A percentile compares a stretch with the other conserved stretches of the same genome.
Conservation (phyloP, 2,113 vertebrate species). For the Reinhardtius hippoglossoides region DNA sequence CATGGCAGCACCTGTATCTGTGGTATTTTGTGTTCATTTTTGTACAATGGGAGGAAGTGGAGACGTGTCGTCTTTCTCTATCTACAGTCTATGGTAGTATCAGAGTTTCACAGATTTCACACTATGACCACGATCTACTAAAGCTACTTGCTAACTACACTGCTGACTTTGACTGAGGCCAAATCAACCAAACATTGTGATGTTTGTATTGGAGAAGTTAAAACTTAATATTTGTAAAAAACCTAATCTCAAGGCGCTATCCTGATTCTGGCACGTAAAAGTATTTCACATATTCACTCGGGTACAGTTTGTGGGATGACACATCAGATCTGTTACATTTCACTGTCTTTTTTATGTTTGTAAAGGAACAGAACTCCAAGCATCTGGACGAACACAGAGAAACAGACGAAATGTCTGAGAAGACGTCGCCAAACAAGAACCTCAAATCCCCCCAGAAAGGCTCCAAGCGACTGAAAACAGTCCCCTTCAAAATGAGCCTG, state of each 20-base stretch:
- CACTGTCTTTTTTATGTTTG: constrained; percentile 1
- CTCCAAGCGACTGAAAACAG: constrained; percentile 90
- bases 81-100: no score
- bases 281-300: background rate
- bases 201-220: no score
- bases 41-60: no score
- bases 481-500: constrained; percentile 91
- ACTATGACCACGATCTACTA: no score
- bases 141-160: no score
- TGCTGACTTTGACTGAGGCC: no score
- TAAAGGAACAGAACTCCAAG: constrained; percentile 79
- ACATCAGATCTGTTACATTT: background rate
- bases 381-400: constrained; percentile 85
- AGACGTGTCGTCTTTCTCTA: no score
- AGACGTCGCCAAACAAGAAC: constrained; percentile 92
- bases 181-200: no score
- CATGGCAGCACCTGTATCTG: no score
- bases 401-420: constrained; percentile 89
- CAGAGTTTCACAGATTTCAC: no score
- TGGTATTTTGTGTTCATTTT: no score
- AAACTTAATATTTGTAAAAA: background rate
- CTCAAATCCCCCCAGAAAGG: constrained; percentile 94
- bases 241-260: background rate
- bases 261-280: background rate
- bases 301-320: background rate